These are phyloP conservation scores for Uria aalge DNA, from an alignment of 2,113 vertebrate genomes.

Conservation along the genomic window DNA sequence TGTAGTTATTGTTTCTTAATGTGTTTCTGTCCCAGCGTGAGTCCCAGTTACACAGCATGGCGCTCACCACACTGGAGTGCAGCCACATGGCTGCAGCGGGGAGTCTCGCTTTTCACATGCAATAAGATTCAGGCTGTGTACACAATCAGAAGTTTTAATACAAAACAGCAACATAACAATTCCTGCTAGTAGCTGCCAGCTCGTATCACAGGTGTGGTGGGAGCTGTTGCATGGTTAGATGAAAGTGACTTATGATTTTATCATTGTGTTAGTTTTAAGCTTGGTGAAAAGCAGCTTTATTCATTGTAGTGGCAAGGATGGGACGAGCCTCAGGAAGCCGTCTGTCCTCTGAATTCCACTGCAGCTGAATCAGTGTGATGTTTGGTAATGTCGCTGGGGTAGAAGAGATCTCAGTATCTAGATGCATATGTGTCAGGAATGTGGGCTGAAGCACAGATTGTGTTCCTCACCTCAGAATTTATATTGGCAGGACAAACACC, in stretches of 20 bases:
- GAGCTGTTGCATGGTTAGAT: not conserved
- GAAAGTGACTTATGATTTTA: not conserved
- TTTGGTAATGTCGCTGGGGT: not conserved
- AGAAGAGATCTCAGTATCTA: not conserved
- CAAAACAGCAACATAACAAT: not conserved
- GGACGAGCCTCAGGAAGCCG: not conserved
- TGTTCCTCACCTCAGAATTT: constrained; percentile 36
- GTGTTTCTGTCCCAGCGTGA: not conserved
- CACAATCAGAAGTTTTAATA: not conserved
- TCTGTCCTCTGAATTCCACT: not conserved
- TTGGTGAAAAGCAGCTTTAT: not conserved
- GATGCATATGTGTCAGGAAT: not conserved
- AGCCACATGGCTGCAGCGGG: not conserved
- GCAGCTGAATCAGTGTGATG: not conserved
- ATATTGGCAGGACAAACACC: constrained; percentile 39
- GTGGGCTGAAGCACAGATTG: constrained; percentile 43
- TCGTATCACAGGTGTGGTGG: not conserved
- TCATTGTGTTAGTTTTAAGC: not conserved
- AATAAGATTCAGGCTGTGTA: not conserved
- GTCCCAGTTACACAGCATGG: not conserved
- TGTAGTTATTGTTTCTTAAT: not conserved
- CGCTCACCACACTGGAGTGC: not conserved
- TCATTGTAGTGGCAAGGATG: not conserved
- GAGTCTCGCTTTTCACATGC: not conserved
- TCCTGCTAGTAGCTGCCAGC: not conserved